Evolutionary conservation across 1,140 invertebrate genomes (phyloP).

Genomic region (Thalassaphorura encarpata): DNA sequence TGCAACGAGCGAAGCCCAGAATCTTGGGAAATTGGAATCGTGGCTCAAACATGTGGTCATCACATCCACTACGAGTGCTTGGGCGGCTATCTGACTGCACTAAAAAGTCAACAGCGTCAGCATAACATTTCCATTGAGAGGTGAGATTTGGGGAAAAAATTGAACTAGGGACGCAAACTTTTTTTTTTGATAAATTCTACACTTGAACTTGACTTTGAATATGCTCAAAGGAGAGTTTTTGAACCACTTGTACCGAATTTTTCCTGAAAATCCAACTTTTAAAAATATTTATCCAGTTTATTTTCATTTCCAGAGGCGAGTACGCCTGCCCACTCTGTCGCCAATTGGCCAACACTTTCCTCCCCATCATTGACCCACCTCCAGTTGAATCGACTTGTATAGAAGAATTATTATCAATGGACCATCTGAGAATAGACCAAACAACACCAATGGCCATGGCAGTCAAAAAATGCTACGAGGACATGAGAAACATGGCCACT

Average conservation of each 20-base stretch:
- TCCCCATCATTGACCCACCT: no score
- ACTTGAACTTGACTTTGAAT: neutral
- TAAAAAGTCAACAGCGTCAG: conserved; percentile 61
- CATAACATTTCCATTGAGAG: conserved; percentile 60
- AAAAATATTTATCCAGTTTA: conserved; percentile 24
- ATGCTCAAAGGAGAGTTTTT: no score
- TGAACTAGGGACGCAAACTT: neutral
- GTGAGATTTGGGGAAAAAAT: conserved; percentile 32
- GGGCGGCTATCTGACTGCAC: conserved; percentile 65
- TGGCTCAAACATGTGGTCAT: conserved; percentile 93
- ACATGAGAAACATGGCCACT: no score
- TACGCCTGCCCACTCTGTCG: conserved; percentile 89
- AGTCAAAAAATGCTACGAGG: no score
- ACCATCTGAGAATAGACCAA: no score
- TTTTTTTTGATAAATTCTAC: neutral
- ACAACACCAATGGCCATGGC: no score
- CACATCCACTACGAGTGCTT: conserved; percentile 89
- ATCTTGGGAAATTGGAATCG: conserved; percentile 58
- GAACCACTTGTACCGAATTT: no score
- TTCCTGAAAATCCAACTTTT: conserved; percentile 3
- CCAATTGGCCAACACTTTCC: conserved; percentile 86
- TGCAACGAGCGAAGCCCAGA: no score
- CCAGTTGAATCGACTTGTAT: no score
- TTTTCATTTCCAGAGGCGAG: conserved; percentile 54
- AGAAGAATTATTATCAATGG: no score